Evolutionary conservation across 2,888 invertebrate genomes (phyloP).

Genomic region (Sesia bembeciformis): DNA sequence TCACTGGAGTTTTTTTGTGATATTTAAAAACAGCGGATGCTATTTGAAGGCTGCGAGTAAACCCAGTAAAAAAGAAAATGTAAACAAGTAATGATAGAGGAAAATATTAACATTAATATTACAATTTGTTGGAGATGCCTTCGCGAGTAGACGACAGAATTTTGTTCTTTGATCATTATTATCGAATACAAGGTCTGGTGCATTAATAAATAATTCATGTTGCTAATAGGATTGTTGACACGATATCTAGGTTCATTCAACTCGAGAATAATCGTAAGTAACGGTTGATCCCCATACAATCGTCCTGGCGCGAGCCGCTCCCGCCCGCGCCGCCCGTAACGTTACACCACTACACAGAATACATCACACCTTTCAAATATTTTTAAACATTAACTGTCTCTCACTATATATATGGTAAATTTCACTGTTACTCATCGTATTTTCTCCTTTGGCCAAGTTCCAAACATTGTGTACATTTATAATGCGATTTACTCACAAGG

Average conservation of each 20-base stretch:
- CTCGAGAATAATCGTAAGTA: constrained; percentile 21
- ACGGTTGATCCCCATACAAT: constrained; percentile 26
- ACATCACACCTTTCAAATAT: background rate
- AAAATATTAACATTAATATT: too few species aligned
- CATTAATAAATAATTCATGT: too few species aligned
- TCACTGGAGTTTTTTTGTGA: background rate
- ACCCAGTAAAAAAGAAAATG: background rate
- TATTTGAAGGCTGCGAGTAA: background rate
- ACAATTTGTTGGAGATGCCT: too few species aligned
- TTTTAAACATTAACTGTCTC: background rate
- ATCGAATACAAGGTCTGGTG: too few species aligned
- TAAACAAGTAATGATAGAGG: too few species aligned
- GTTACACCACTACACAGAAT: background rate
- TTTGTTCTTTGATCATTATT: too few species aligned
- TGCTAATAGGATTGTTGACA: too few species aligned
- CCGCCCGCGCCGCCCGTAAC: too few species aligned
- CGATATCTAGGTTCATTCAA: constrained; percentile 27
- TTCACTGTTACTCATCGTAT: constrained; percentile 15
- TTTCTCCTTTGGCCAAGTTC: constrained; percentile 18
- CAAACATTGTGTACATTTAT: constrained; percentile 17
- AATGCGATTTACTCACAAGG: too few species aligned
- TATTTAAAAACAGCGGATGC: background rate
- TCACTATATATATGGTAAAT: constrained; percentile 16
- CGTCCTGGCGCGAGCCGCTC: constrained; percentile 11
- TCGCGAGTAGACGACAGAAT: too few species aligned